These are phyloP conservation scores for Vireo griseus DNA, from an alignment of 2,797 vertebrate genomes.

Conservation along the genomic window DNA sequence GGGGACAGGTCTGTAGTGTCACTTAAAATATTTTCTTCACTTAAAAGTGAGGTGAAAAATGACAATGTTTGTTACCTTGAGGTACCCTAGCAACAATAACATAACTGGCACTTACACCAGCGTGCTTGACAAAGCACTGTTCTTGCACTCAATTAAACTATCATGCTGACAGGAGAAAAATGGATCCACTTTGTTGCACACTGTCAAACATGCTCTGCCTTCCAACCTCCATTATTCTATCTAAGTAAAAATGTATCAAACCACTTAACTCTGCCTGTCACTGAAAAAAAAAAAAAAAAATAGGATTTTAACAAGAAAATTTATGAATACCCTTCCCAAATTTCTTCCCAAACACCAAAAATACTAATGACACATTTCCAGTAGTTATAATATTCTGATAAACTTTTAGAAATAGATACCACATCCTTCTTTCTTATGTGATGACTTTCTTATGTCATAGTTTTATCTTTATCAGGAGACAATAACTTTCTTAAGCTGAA, in stretches of 20 bases:
- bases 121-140: neutral
- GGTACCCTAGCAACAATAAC: neutral
- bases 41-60: neutral
- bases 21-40: neutral
- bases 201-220: neutral
- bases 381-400: neutral
- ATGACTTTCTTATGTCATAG: neutral
- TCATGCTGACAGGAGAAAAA: conserved; percentile 12
- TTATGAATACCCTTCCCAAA: neutral
- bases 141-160: neutral
- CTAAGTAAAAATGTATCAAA: conserved; percentile 25
- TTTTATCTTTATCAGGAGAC: neutral
- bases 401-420: neutral
- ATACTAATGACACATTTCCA: neutral
- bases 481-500: neutral
- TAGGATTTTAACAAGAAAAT: neutral
- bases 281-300: neutral
- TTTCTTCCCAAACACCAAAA: neutral
- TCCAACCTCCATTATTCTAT: neutral
- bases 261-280: neutral
- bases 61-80: neutral
- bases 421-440: neutral
- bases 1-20: neutral
- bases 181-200: conserved; percentile 9
- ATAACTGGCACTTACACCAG: neutral